phyloP scores from a whole-genome alignment of 2,797 vertebrate genomes.

The Eptatretus atami region DNA sequence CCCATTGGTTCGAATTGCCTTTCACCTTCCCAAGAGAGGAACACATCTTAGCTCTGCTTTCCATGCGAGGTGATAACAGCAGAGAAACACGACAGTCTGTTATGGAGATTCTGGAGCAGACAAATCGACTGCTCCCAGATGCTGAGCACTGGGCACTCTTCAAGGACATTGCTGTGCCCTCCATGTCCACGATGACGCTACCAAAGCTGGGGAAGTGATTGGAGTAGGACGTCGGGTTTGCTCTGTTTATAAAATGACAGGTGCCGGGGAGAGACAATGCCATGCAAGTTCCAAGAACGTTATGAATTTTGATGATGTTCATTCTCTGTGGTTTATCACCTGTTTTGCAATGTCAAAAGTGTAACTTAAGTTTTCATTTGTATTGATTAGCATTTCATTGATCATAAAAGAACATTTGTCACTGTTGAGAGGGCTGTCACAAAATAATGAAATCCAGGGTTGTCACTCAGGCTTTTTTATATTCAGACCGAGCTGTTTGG shows the following conservation, averaged over 20 bases:
- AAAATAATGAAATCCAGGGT: too few species aligned
- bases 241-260: neutral
- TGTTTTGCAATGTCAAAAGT: too few species aligned
- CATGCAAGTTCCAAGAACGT: too few species aligned
- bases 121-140: slow-evolving; percentile 22
- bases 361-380: too few species aligned
- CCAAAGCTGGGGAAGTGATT: slow-evolving; percentile 57
- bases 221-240: neutral
- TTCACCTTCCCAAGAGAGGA: slow-evolving; percentile 32
- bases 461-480: too few species aligned
- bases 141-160: slow-evolving; percentile 39
- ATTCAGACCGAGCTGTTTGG: too few species aligned
- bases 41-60: slow-evolving; percentile 51
- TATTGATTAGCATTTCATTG: too few species aligned
- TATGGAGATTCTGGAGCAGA: slow-evolving; percentile 62
- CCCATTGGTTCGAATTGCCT: neutral
- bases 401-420: too few species aligned
- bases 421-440: too few species aligned
- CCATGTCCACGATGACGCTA: slow-evolving; percentile 43
- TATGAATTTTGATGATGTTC: too few species aligned
- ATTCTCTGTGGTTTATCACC: too few species aligned
- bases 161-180: slow-evolving; percentile 46
- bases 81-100: slow-evolving; percentile 83
- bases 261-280: too few species aligned
- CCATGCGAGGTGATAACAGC: slow-evolving; percentile 55